Percentiles rank a stretch among this genome's conserved stretches.
Evolutionary conservation across 1,140 invertebrate genomes (phyloP).

Genomic region (Neodiprion pinetum): DNA sequence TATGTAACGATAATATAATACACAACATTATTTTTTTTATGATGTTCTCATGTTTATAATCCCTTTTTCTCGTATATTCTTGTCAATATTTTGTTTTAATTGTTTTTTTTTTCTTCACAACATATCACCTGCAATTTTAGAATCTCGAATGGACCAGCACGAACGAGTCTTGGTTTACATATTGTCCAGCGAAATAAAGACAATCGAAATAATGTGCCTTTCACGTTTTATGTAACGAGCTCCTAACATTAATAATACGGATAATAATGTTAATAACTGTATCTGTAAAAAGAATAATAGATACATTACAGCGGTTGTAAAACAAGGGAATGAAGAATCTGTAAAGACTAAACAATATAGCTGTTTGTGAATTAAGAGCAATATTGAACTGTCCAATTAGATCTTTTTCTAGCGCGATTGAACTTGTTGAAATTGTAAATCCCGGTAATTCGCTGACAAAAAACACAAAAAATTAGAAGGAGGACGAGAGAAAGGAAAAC

Average conservation of each 20-base stretch:
- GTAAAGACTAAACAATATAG: neutral
- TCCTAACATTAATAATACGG: neutral
- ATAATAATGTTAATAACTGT: neutral
- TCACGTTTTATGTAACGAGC: neutral
- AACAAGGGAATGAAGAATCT: neutral
- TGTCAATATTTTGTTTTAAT: neutral
- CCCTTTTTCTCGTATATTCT: neutral
- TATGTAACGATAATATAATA: conserved; percentile 26
- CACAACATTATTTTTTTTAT: neutral
- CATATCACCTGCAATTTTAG: neutral
- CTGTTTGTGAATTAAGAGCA: too few relatives aligned
- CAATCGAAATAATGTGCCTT: conserved; percentile 5
- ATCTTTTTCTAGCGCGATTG: neutral
- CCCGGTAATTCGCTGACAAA: neutral
- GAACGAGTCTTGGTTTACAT: neutral
- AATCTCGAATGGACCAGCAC: neutral
- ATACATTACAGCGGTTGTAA: neutral
- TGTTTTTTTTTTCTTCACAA: neutral
- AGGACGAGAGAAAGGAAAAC: too few relatives aligned
- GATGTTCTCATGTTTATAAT: neutral
- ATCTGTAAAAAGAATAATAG: neutral
- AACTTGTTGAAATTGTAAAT: neutral
- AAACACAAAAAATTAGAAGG: neutral
- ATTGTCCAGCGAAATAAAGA: neutral
- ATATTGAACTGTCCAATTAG: neutral